These are phyloP conservation scores for Drosophila simulans DNA, from an alignment of 1,140 invertebrate species.

Conservation along the genomic window DNA sequence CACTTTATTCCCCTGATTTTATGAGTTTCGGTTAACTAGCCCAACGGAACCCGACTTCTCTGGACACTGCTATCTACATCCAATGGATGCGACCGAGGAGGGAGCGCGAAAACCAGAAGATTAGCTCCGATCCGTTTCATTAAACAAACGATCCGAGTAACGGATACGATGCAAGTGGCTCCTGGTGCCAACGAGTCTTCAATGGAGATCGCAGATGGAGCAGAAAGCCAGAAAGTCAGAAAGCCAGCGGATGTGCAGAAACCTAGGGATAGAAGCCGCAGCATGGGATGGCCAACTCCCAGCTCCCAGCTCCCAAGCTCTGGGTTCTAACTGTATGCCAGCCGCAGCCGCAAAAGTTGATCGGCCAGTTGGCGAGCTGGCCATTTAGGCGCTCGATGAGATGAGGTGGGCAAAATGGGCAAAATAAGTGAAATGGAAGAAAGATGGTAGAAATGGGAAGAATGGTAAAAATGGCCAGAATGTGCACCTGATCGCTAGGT, in stretches of 20 bases:
- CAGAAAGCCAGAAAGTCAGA: neutral
- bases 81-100: neutral
- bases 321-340: slow-evolving; percentile 41
- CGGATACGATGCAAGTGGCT: slow-evolving; percentile 31
- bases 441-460: slow-evolving; percentile 12
- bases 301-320: neutral
- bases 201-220: slow-evolving; percentile 1
- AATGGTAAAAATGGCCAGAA: slow-evolving; percentile 33
- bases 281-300: slow-evolving; percentile 19
- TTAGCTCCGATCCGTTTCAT: slow-evolving; percentile 42
- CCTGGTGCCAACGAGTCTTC: slow-evolving; percentile 51
- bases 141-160: slow-evolving; percentile 43
- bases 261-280: slow-evolving; percentile 49
- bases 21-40: neutral
- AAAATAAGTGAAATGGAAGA: slow-evolving; percentile 24
- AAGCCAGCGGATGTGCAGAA: slow-evolving; percentile 39
- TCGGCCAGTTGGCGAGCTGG: slow-evolving; percentile 39
- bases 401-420: slow-evolving; percentile 44
- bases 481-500: slow-evolving; percentile 10
- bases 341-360: slow-evolving; percentile 34
- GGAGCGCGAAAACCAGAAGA: slow-evolving; percentile 26
- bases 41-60: neutral
- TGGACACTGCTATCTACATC: neutral
- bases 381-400: slow-evolving; percentile 34
- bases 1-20: neutral